These are phyloP conservation scores for Apostichopus californicus DNA, from an alignment of 35 echinoderm and acorn worm species.

Conservation along the genomic window DNA sequence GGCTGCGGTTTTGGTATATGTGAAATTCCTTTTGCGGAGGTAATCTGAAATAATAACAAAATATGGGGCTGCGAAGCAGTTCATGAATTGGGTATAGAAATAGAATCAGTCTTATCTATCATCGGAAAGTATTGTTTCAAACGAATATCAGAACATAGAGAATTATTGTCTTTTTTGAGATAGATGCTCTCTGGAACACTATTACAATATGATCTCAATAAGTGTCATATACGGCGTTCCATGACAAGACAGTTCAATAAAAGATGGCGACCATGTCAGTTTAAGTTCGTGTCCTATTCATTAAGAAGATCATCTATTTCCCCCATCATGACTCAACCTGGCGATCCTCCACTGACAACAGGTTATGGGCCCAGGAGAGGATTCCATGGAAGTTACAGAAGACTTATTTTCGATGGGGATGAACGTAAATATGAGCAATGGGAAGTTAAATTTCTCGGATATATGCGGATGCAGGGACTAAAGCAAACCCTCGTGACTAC, in stretches of 20 bases:
- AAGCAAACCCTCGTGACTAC: no score
- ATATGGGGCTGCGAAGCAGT: no score
- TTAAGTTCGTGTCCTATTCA: neutral
- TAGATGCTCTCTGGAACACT: neutral
- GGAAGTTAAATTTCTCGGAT: conserved; percentile 54
- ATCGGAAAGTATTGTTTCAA: no score
- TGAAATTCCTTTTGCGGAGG: no score
- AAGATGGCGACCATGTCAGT: neutral
- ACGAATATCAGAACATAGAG: no score
- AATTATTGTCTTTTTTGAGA: no score
- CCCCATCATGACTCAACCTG: neutral
- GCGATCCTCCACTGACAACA: conserved; percentile 2
- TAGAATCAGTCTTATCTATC: no score
- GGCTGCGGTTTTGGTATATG: no score
- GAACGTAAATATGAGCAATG: conserved; percentile 57
- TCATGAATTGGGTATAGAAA: no score
- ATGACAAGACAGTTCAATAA: neutral
- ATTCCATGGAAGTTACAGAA: neutral
- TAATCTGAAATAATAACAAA: no score
- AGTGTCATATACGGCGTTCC: neutral
- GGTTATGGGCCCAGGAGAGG: conserved; percentile 59
- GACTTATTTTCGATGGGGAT: conserved; percentile 30
- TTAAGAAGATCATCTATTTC: neutral
- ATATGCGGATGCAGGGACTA: conserved; percentile 15
- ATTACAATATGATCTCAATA: conserved; percentile 5